Evolutionary conservation across 2,113 vertebrate species (phyloP).

Genomic region (Eclectus roratus): DNA sequence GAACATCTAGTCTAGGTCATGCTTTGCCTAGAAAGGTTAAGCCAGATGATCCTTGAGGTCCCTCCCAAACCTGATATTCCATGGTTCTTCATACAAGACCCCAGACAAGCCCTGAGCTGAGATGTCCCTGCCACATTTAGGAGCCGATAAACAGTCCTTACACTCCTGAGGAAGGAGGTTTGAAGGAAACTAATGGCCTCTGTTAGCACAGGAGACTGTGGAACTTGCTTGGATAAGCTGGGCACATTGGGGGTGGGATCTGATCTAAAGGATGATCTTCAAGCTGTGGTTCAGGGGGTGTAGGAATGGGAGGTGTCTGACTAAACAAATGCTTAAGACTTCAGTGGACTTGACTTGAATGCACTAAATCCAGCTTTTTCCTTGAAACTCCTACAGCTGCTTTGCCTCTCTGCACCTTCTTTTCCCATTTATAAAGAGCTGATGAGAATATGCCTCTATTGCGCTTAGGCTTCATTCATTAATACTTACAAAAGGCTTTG

Average conservation of each 20-base stretch:
- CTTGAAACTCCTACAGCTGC: not conserved
- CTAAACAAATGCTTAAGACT: not conserved
- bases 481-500: conserved; percentile 49
- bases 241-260: not conserved
- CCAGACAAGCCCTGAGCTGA: not conserved
- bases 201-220: fast-evolving
- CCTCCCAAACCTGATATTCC: not conserved
- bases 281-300: not conserved
- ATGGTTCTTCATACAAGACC: not conserved
- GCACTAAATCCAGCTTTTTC: not conserved
- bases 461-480: not conserved
- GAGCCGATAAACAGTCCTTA: fast-evolving
- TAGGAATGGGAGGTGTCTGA: fast-evolving
- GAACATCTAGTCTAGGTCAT: not conserved
- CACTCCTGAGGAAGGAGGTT: not conserved
- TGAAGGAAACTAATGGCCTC: not conserved
- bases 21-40: not conserved
- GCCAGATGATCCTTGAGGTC: not conserved
- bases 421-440: conserved; percentile 4
- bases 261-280: not conserved
- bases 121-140: fast-evolving
- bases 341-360: not conserved
- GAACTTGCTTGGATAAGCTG: not conserved
- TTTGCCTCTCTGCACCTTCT: not conserved
- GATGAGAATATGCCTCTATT: conserved; percentile 2